Conservation (phyloP, 2,888 invertebrate genomes). For the Phragmatobia fuliginosa region DNA sequence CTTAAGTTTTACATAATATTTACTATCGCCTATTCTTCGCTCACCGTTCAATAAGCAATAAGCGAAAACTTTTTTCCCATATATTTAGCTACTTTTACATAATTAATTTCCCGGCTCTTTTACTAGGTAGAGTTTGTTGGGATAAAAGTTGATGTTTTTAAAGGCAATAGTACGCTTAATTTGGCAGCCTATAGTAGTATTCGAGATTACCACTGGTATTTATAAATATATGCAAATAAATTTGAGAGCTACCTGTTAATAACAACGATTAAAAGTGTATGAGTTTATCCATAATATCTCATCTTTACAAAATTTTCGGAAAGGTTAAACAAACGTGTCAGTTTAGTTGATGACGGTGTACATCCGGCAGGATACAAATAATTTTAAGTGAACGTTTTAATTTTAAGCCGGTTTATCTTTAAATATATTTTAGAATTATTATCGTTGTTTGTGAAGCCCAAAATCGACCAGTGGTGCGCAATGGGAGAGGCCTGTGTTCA, state of each 20-base stretch:
- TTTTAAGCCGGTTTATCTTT: not conserved
- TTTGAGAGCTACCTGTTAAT: not conserved
- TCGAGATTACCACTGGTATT: not conserved
- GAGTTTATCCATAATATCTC: not conserved
- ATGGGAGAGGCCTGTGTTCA: too few species aligned
- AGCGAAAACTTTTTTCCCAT: too few species aligned
- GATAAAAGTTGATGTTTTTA: not conserved
- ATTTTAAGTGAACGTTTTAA: constrained; percentile 10
- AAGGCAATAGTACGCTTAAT: not conserved
- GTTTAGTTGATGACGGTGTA: constrained; percentile 17
- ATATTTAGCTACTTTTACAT: too few species aligned
- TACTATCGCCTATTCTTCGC: too few species aligned
- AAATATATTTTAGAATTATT: not conserved
- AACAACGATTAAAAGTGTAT: not conserved
- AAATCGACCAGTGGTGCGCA: too few species aligned
- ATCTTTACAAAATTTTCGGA: not conserved
- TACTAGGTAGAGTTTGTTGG: not conserved
- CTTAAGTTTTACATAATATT: too few species aligned
- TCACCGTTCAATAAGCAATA: too few species aligned
- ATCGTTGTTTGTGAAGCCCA: not conserved
- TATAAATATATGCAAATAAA: not conserved
- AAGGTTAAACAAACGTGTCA: constrained; percentile 15
- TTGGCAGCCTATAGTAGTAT: not conserved
- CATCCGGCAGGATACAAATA: not conserved
- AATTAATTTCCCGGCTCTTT: not conserved